Base-by-base conservation (phyloP, 2,888 invertebrate species). In the Macropis europaea region DNA sequence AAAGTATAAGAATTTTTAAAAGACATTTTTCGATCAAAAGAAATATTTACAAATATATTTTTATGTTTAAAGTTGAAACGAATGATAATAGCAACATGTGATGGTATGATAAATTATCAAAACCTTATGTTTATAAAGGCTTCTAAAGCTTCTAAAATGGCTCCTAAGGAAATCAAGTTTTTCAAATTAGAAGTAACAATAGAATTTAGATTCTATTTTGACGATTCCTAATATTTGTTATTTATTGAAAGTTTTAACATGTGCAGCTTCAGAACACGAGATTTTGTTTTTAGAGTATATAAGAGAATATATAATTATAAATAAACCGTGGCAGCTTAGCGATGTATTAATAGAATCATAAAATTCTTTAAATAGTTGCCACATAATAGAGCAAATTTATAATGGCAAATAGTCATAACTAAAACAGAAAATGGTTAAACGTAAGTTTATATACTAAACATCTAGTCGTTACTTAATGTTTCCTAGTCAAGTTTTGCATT, bases 401-500 rank as follows among this genome's bases (percentile, higher is more conserved):
- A 48, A 53, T 45, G 43, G 45, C 52, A 57, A 43, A 54, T 34
- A 72, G 61, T 63, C 61, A 38, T 45, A 45, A 48, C 19, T 53
- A 30, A 17, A 48, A 38, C 22, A 45, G 66, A 40, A 61, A 66
- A 74, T 75, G 36, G 43, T 68, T 73, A 73, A 72, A 45, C 22
- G 48, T 81, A 74, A 74, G 57, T 63, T 34, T 56, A 54, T 50
- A 50, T 60, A 68, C 36, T 79, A 77, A 82, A 77, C 82, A 81
- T 87, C 88, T 88, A 88, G 88, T 88, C 88, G 83, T 84, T 84
- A 88, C 85, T 87, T 85, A 86, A 88, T 84, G 79, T 83, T 77
- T 86, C 79, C 88, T 88, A 88, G 88, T 88, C 88, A 87, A 82
- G 67, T 82, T 81, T 83, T 86, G 82, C 82, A 86, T 87, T 88